Percentiles rank a stretch among this genome's conserved stretches.
Evolutionary conservation across 2,113 vertebrate species (phyloP).

Genomic region (Prietella phreatophila): DNA sequence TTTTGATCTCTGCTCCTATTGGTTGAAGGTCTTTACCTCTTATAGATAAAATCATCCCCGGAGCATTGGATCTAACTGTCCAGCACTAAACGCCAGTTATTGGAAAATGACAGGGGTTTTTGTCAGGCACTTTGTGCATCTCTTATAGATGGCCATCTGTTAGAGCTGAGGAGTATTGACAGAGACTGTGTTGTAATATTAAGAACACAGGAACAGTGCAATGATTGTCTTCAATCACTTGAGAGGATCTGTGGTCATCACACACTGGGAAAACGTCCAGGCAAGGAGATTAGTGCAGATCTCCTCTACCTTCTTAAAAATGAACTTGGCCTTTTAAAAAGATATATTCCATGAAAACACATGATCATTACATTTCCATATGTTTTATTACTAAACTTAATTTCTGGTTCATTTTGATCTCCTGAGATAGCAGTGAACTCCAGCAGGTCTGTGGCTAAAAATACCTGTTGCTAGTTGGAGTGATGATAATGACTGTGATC

Average conservation of each 20-base stretch:
- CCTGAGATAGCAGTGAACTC: slow-evolving; percentile 24
- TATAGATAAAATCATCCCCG: slow-evolving; percentile 65
- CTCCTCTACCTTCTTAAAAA: background rate
- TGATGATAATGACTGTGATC: slow-evolving; percentile 52
- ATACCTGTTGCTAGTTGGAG: slow-evolving; percentile 66
- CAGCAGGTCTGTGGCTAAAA: slow-evolving; percentile 49
- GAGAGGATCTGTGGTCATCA: slow-evolving; percentile 36
- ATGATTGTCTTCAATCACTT: slow-evolving; percentile 56
- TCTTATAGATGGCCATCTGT: slow-evolving; percentile 29
- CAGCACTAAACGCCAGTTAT: slow-evolving; percentile 71
- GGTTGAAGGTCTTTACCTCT: slow-evolving; percentile 65
- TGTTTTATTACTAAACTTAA: background rate
- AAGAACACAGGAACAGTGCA: slow-evolving; percentile 34
- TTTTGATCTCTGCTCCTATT: slow-evolving; percentile 8
- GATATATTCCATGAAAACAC: too few relatives aligned
- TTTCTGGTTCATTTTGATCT: slow-evolving; percentile 13
- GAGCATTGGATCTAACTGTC: slow-evolving; percentile 70
- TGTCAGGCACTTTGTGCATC: slow-evolving; percentile 24
- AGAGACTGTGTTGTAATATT: slow-evolving; percentile 30
- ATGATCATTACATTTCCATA: background rate
- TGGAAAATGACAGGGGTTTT: slow-evolving; percentile 70
- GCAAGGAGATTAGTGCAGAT: background rate
- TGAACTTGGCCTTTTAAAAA: background rate
- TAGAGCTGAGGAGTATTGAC: slow-evolving; percentile 34
- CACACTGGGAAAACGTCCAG: slow-evolving; percentile 41